Percentiles rank a stretch among this genome's conserved stretches.
Conservation (phyloP, 2,888 invertebrate genomes). For the Trachelus iudaicus region DNA sequence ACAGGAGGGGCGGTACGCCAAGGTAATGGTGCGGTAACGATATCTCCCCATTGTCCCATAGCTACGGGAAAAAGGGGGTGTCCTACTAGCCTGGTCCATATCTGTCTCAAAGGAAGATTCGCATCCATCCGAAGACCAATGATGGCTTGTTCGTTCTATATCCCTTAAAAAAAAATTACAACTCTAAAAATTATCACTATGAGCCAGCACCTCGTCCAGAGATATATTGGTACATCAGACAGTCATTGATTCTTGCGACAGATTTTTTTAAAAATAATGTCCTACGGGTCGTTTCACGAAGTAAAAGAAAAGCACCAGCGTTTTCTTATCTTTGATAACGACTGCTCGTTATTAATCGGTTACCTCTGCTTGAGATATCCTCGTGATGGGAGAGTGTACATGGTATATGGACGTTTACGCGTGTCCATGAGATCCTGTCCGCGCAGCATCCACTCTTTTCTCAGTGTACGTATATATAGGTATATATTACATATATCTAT, state of each 20-base stretch:
- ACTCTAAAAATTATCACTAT: neutral
- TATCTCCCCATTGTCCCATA: conserved; percentile 42
- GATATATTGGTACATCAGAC: neutral
- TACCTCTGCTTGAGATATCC: conserved; percentile 46
- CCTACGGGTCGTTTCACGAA: conserved; percentile 12
- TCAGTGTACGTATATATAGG: neutral
- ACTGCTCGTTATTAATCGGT: conserved; percentile 62
- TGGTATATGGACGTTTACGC: neutral
- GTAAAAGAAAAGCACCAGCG: conserved; percentile 26
- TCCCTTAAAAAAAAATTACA: neutral
- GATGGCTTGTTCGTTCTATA: neutral
- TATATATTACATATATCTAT: neutral
- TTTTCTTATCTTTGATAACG: conserved; percentile 58
- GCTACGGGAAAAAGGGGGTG: conserved; percentile 9
- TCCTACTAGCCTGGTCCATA: conserved; percentile 22
- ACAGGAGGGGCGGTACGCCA: conserved; percentile 27
- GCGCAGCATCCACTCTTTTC: neutral
- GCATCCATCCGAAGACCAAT: conserved; percentile 21
- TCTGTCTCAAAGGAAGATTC: conserved; percentile 26
- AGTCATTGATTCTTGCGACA: neutral
- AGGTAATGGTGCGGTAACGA: conserved; percentile 46
- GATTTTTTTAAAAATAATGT: neutral
- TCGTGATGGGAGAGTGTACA: conserved; percentile 1
- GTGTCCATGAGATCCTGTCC: neutral
- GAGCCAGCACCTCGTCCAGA: neutral